These are phyloP conservation scores for Tiliacea aurago DNA, from an alignment of 2,888 invertebrate species.

Conservation along the genomic window DNA sequence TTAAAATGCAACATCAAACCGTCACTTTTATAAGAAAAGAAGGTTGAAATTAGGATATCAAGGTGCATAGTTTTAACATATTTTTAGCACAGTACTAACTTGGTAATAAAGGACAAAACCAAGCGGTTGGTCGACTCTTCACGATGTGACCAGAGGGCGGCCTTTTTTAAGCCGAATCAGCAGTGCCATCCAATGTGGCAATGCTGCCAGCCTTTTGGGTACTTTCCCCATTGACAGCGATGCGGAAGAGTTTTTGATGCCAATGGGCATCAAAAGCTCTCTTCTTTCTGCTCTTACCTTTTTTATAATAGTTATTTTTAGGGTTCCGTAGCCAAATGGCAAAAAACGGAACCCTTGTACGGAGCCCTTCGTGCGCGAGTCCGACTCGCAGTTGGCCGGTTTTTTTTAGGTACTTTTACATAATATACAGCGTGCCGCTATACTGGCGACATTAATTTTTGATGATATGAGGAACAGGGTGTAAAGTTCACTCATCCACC, in stretches of 20 bases:
- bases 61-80: neutral
- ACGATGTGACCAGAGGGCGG: neutral
- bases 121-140: neutral
- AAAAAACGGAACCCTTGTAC: too few species aligned
- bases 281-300: neutral
- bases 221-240: neutral
- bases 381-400: too few species aligned
- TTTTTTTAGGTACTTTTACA: neutral
- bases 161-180: neutral
- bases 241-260: neutral
- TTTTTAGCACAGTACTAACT: neutral
- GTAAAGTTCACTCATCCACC: too few species aligned
- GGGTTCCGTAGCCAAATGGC: too few species aligned
- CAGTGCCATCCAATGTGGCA: neutral
- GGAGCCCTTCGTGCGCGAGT: too few species aligned
- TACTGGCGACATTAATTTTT: too few species aligned
- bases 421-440: too few species aligned
- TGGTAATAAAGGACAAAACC: neutral
- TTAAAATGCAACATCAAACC: neutral
- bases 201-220: neutral
- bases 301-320: too few species aligned
- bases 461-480: too few species aligned
- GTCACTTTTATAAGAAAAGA: neutral
- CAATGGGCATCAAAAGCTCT: too few species aligned
- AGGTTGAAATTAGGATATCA: neutral